Evolutionary conservation across 2,797 vertebrate species (phyloP).

Genomic region (Gymnodraco acuticeps): DNA sequence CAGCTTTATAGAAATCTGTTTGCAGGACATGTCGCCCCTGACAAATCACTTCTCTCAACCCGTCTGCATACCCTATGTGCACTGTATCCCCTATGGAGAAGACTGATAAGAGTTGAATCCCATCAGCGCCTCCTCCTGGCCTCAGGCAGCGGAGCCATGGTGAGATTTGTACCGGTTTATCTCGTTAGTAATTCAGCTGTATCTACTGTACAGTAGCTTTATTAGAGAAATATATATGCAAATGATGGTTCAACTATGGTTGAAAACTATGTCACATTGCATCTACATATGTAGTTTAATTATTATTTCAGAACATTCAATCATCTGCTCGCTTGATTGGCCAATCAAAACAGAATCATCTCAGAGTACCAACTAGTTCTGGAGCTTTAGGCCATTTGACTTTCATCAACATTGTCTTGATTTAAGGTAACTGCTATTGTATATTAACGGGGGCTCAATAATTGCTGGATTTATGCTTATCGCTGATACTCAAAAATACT

Average conservation of each 20-base stretch:
- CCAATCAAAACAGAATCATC: background rate
- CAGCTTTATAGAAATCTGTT: slow-evolving; percentile 68
- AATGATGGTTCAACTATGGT: background rate
- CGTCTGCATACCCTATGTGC: slow-evolving; percentile 60
- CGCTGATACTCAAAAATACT: too few species aligned
- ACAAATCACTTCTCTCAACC: slow-evolving; percentile 66
- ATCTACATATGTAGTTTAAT: background rate
- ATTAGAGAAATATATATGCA: slow-evolving; percentile 18
- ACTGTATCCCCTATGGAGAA: slow-evolving; percentile 63
- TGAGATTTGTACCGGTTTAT: slow-evolving; percentile 61
- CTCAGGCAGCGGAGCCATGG: slow-evolving; percentile 55
- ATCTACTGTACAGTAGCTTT: slow-evolving; percentile 25
- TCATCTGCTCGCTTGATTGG: too few species aligned
- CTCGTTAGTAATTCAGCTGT: slow-evolving; percentile 54
- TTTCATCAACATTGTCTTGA: too few species aligned
- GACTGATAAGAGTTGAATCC: slow-evolving; percentile 72
- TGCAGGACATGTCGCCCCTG: slow-evolving; percentile 59
- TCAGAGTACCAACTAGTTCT: background rate
- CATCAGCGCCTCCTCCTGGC: slow-evolving; percentile 54
- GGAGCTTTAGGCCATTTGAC: background rate
- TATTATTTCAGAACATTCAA: background rate
- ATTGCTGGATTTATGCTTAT: too few species aligned
- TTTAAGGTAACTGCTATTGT: too few species aligned
- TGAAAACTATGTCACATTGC: background rate
- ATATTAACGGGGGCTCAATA: too few species aligned